Base-by-base conservation (phyloP, 2,797 vertebrate genomes). In the Pelodytes ibericus region DNA sequence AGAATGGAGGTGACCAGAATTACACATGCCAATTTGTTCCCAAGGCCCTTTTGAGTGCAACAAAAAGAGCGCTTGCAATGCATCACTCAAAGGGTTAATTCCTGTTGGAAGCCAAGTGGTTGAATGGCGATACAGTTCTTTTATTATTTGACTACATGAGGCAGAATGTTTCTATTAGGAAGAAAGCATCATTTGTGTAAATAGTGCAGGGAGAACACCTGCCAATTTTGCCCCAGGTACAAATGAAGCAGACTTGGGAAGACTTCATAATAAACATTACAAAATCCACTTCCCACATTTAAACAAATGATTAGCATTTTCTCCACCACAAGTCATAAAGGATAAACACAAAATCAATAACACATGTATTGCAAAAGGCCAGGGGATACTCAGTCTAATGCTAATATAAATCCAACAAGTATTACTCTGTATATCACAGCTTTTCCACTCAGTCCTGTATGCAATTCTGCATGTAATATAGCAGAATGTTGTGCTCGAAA, bases 271-370 rank as follows among this genome's bases (percentile, higher is more conserved):
- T 36, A 75, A 70, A 57, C 74, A 56, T 24, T 20, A 27, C 10
- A 68, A 53, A n/a, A 18, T 10, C 29, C 10, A 47, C 30, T 56
- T 63, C 30, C 29, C 44, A 41, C 31, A 44, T 61, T 76, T 56
- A 76, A 76, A 70, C 44, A 57, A 68, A 62, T 76, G 56, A 70
- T 76, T 76, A 76, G 58, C 66, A 76, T 76, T 41, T 70, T 63
- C 9, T 31, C 66, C 44, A 49, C 22, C 58, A 24, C 9, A 41
- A 36, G 27, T 8, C 57, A n/a, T 20, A 62, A 69, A 53, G n/a
- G 24, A n/a, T 41, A 47, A 44, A 71, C 29, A 10, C 24, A 71
- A 71, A 60, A 20, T 25, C n/a, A 53, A 22, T 24, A 0, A 24
- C n/a, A 44, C 13, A 22, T 53, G 49, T 22, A 22, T 25, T 53